Percentiles rank a stretch among this genome's conserved stretches.
phyloP scores from a whole-genome alignment of 2,797 vertebrate species.

The Manis javanica region DNA sequence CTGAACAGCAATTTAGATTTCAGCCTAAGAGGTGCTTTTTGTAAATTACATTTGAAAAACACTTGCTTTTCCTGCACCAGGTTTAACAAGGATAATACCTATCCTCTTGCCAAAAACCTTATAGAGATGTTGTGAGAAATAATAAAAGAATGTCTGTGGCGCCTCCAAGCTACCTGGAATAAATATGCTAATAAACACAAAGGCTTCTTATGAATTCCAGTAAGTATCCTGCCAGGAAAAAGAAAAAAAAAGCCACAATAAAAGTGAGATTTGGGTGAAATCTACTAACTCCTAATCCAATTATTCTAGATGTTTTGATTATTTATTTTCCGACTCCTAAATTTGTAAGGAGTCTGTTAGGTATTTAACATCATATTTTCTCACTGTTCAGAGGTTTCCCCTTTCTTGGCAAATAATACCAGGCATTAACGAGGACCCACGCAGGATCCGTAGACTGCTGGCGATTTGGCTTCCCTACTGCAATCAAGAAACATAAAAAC shows the following conservation, averaged over 20 bases:
- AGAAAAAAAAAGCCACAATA: not conserved
- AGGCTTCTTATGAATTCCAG: conserved; percentile 57
- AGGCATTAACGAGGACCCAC: conserved; percentile 34
- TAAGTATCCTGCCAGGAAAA: conserved; percentile 14
- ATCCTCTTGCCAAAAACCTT: conserved; percentile 56
- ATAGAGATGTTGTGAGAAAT: conserved; percentile 43
- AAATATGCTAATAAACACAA: conserved; percentile 62
- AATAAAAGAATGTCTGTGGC: conserved; percentile 46
- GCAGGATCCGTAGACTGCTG: not conserved
- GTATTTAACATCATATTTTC: conserved; percentile 36
- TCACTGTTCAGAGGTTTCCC: conserved; percentile 54
- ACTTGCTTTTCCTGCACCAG: conserved; percentile 43
- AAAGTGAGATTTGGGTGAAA: conserved; percentile 53
- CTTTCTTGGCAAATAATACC: conserved; percentile 49
- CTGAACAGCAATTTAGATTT: conserved; percentile 80
- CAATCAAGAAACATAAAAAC: conserved; percentile 48
- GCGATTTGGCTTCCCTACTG: not conserved
- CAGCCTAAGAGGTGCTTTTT: conserved; percentile 66
- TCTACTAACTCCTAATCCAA: conserved; percentile 41
- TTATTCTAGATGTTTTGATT: conserved; percentile 30
- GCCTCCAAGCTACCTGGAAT: conserved; percentile 31
- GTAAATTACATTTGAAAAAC: conserved; percentile 76
- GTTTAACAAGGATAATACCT: conserved; percentile 67
- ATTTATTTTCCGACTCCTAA: not conserved
- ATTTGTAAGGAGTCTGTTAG: conserved; percentile 38